Conservation (phyloP, 2,113 vertebrate genomes). For the Zosterops pallidus region DNA sequence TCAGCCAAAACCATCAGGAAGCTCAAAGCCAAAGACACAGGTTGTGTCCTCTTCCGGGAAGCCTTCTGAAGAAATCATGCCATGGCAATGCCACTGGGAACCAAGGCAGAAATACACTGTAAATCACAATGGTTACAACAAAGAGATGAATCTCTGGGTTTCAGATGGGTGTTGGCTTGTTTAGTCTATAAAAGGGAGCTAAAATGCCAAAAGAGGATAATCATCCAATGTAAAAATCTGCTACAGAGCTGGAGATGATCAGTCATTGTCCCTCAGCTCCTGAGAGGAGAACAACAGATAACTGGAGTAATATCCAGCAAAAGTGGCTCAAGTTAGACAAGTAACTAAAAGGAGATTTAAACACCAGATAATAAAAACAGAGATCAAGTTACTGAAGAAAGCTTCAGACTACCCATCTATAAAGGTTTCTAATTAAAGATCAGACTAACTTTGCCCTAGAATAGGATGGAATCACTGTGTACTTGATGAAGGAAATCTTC, state of each 20-base stretch:
- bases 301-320: background rate
- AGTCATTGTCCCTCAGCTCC: background rate
- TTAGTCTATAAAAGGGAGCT: background rate
- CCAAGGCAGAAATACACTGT: background rate
- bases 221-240: background rate
- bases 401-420: background rate
- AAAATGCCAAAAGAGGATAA: background rate
- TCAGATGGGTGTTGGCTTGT: background rate
- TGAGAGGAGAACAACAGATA: background rate
- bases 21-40: background rate
- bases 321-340: background rate
- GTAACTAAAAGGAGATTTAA: background rate
- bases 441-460: background rate
- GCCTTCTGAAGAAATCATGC: background rate
- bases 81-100: background rate
- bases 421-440: background rate
- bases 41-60: background rate
- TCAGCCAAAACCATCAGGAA: background rate
- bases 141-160: background rate
- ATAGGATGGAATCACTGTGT: background rate
- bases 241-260: background rate
- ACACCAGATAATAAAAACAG: background rate
- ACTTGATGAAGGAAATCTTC: background rate
- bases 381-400: background rate
- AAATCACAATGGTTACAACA: background rate